A percentile compares a stretch with the other conserved stretches of the same genome.
Conservation (phyloP, 2,888 invertebrate species). For the Horisme vitalbata region DNA sequence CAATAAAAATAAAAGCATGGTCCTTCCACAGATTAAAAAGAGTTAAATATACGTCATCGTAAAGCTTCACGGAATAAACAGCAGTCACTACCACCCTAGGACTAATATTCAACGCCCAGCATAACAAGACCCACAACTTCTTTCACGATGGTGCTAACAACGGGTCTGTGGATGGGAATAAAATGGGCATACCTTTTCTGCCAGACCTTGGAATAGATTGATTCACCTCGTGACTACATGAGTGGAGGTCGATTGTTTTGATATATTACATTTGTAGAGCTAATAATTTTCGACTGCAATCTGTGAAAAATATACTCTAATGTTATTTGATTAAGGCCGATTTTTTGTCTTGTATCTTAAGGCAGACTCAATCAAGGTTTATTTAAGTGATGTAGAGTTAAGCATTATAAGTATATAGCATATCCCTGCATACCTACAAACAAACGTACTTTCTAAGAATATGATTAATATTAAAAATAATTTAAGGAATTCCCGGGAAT, state of each 20-base stretch:
- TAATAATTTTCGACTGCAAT: slow-evolving; percentile 15
- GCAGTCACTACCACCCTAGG: slow-evolving; percentile 4
- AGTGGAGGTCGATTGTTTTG: slow-evolving; percentile 51
- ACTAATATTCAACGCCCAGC: slow-evolving; percentile 30
- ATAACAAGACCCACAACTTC: slow-evolving; percentile 34
- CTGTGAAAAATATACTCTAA: too few relatives aligned
- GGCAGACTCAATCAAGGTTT: too few relatives aligned
- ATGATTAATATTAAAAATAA: too few relatives aligned
- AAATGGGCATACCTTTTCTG: slow-evolving; percentile 63
- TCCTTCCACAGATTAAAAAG: slow-evolving; percentile 9
- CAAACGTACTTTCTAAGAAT: too few relatives aligned
- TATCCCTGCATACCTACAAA: too few relatives aligned
- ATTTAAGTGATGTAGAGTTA: too few relatives aligned
- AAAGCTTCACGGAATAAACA: slow-evolving; percentile 8
- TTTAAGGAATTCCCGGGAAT: too few relatives aligned
- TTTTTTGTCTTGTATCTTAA: too few relatives aligned
- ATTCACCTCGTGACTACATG: slow-evolving; percentile 60
- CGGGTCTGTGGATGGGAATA: slow-evolving; percentile 33
- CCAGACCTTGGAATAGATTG: slow-evolving; percentile 69
- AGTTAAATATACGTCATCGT: slow-evolving; percentile 4
- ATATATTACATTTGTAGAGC: slow-evolving; percentile 29
- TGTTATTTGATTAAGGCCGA: too few relatives aligned
- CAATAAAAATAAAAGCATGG: too few relatives aligned
- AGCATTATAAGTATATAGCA: too few relatives aligned
- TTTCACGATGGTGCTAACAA: slow-evolving; percentile 26